phyloP scores from a whole-genome alignment of 2,113 vertebrate species.

The Paramisgurnus dabryanus region DNA sequence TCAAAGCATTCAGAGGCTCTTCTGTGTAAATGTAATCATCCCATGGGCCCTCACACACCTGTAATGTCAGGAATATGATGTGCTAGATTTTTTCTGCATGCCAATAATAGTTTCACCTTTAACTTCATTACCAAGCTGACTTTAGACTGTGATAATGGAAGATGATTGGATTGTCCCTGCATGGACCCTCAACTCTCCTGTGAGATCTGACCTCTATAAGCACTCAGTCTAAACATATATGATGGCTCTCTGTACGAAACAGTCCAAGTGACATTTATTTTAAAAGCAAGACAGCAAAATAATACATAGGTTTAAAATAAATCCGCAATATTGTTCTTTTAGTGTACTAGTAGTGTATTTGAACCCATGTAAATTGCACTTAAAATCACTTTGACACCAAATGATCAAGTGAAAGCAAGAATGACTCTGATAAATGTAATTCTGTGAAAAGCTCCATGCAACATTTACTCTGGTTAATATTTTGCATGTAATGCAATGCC shows the following conservation, averaged over 20 bases:
- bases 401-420: too few relatives aligned
- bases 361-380: too few relatives aligned
- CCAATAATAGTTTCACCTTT: neutral
- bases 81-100: neutral
- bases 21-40: neutral
- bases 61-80: neutral
- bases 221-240: neutral
- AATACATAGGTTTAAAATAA: too few relatives aligned
- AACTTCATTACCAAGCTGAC: neutral
- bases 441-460: too few relatives aligned
- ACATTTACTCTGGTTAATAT: too few relatives aligned
- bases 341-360: too few relatives aligned
- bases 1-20: neutral
- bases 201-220: neutral
- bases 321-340: too few relatives aligned
- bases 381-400: too few relatives aligned
- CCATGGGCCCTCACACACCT: neutral
- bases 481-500: too few relatives aligned
- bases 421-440: too few relatives aligned
- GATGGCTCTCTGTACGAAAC: neutral
- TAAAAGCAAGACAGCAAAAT: too few relatives aligned
- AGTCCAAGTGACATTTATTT: too few relatives aligned
- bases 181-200: neutral
- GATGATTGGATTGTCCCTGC: neutral
- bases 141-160: neutral